A percentile compares a stretch with the other conserved stretches of the same genome.
Conservation (phyloP, 2,888 invertebrate species). For the Andrena bucephala region DNA sequence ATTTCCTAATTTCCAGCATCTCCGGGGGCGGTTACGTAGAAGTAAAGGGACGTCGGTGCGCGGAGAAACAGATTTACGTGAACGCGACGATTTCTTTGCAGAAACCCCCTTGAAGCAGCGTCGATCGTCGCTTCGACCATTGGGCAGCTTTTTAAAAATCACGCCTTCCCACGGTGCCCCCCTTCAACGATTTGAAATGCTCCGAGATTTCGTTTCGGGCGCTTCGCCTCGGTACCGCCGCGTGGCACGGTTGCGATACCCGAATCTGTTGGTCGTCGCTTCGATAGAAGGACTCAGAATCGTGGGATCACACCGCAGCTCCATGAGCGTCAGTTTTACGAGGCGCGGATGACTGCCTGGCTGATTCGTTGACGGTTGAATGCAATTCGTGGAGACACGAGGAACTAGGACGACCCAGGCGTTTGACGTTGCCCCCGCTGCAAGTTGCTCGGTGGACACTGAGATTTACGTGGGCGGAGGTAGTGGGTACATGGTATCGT, state of each 20-base stretch:
- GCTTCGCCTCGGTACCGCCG: neutral
- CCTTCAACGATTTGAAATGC: constrained; percentile 28
- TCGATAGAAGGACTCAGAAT: neutral
- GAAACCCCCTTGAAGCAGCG: constrained; percentile 25
- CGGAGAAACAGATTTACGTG: constrained; percentile 23
- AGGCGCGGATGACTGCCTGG: neutral
- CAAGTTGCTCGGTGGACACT: neutral
- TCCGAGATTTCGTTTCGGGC: neutral
- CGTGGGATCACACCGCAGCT: neutral
- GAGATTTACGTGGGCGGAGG: neutral
- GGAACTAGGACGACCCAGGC: neutral
- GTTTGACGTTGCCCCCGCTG: neutral
- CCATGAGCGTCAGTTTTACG: neutral
- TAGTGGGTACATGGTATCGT: constrained; percentile 7
- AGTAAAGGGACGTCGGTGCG: neutral
- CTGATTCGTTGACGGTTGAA: neutral
- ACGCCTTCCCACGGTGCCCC: neutral
- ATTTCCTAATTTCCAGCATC: constrained; percentile 24
- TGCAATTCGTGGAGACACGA: neutral
- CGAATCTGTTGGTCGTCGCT: neutral
- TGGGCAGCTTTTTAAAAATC: constrained; percentile 14
- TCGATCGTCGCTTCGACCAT: neutral
- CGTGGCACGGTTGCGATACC: neutral
- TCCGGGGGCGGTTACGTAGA: neutral
- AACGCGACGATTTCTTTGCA: constrained; percentile 53